Evolutionary conservation across 1,140 invertebrate species (phyloP).

Genomic region (Diorhabda sublineata): DNA sequence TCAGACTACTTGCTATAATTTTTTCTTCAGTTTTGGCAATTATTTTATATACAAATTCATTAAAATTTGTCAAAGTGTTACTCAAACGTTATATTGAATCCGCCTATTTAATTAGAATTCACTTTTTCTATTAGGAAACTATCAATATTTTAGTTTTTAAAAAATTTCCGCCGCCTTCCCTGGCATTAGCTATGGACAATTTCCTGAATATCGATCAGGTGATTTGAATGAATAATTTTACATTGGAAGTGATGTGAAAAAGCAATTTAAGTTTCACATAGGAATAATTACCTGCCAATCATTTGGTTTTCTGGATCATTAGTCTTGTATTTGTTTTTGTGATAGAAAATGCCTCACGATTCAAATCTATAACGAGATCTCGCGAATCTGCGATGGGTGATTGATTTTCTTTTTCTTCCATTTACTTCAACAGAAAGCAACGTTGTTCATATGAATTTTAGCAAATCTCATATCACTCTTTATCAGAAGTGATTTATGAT

Average conservation of each 20-base stretch:
- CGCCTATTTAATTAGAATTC: no score
- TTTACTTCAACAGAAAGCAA: no score
- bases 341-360: background rate
- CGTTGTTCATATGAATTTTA: no score
- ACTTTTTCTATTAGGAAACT: no score
- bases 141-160: no score
- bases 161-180: background rate
- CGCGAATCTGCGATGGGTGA: background rate
- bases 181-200: background rate
- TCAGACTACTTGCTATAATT: no score
- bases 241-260: background rate
- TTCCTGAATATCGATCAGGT: background rate
- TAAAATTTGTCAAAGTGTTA: no score
- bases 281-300: constrained; percentile 1
- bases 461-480: no score
- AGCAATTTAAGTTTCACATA: constrained; percentile 1
- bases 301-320: constrained; percentile 2
- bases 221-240: constrained; percentile 1
- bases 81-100: no score
- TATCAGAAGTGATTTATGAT: no score
- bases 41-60: no score
- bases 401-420: constrained; percentile 2
- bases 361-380: background rate
- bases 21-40: no score
- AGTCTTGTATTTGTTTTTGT: background rate